These are phyloP conservation scores for Drosophila gunungcola DNA, from an alignment of 1,140 invertebrate species.

Conservation along the genomic window DNA sequence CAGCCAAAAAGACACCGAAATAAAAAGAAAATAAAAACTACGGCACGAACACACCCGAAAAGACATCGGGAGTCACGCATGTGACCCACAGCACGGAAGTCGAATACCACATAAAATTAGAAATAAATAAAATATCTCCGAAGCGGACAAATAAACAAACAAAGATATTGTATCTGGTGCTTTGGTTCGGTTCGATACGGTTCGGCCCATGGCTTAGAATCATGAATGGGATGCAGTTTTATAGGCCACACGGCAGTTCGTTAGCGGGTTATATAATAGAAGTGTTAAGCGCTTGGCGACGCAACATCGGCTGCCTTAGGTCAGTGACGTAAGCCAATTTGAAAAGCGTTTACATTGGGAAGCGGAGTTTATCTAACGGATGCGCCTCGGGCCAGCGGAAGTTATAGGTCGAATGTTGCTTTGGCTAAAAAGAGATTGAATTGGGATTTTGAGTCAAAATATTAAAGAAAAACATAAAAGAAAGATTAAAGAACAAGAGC, in stretches of 20 bases:
- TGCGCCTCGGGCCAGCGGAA: constrained; percentile 27
- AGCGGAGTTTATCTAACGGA: constrained; percentile 45
- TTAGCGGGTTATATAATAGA: constrained; percentile 55
- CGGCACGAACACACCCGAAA: constrained; percentile 47
- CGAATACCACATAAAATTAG: constrained; percentile 37
- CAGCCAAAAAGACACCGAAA: constrained; percentile 25
- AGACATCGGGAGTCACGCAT: constrained; percentile 51
- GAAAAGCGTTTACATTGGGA: constrained; percentile 28
- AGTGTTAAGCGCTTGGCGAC: constrained; percentile 54
- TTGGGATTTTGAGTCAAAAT: not conserved
- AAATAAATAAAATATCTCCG: constrained; percentile 48
- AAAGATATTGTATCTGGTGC: constrained; percentile 45
- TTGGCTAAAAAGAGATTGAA: constrained; percentile 4
- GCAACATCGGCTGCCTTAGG: constrained; percentile 60
- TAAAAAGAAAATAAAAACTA: constrained; percentile 24
- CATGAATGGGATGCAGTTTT: constrained; percentile 68
- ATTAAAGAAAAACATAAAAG: too few relatives aligned
- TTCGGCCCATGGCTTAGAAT: constrained; percentile 47
- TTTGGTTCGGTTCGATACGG: not conserved
- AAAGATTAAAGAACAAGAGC: too few relatives aligned
- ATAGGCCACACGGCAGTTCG: constrained; percentile 23
- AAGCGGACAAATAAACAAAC: constrained; percentile 52
- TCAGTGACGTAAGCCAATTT: constrained; percentile 67
- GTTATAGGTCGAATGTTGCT: constrained; percentile 18
- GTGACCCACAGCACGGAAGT: constrained; percentile 78